phyloP scores from a whole-genome alignment of 2,113 vertebrate genomes.

The Ptilonorhynchus violaceus region DNA sequence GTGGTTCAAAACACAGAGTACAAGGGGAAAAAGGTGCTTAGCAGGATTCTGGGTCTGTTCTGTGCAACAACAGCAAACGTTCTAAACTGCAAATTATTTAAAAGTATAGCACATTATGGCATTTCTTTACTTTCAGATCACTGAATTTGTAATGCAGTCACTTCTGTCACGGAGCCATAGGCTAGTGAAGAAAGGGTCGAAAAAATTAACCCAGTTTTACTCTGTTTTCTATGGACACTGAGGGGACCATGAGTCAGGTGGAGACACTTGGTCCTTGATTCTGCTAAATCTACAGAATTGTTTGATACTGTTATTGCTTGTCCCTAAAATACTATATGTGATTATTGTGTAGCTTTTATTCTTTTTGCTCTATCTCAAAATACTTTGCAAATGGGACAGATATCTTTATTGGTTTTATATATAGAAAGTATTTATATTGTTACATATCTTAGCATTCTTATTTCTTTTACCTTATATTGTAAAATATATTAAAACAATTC shows the following conservation, averaged over 20 bases:
- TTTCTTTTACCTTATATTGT: neutral
- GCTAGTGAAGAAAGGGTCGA: neutral
- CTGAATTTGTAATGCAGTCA: neutral
- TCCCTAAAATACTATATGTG: neutral
- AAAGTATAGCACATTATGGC: neutral
- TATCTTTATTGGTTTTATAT: neutral
- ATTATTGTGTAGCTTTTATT: neutral
- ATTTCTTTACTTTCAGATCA: neutral
- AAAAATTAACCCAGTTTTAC: neutral
- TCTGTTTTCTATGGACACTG: neutral
- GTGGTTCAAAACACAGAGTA: neutral
- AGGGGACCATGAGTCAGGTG: neutral
- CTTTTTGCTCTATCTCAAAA: neutral
- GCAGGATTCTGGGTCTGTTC: neutral
- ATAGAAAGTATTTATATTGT: neutral
- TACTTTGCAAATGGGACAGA: neutral
- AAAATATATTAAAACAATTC: neutral
- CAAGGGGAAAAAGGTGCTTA: neutral
- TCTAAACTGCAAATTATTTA: neutral
- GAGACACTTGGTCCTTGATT: neutral
- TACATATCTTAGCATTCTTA: neutral
- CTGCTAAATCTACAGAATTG: neutral
- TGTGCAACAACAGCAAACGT: neutral
- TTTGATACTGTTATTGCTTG: neutral
- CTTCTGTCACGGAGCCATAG: neutral